Conservation (phyloP, 2,888 invertebrate species). For the Sisyra terminalis region DNA sequence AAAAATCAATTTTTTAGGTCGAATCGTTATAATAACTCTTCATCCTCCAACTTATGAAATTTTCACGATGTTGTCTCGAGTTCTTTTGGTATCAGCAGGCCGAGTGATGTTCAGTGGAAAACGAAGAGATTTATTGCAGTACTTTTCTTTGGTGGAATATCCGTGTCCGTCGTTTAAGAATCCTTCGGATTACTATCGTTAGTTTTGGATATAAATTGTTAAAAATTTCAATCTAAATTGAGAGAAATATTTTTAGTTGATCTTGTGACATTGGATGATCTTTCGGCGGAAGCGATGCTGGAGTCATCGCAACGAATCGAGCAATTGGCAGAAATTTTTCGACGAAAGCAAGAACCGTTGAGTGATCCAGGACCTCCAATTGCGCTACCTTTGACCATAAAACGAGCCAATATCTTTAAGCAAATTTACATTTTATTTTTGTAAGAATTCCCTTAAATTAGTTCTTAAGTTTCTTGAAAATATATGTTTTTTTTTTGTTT, state of each 20-base stretch:
- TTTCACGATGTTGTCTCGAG: slow-evolving; percentile 79
- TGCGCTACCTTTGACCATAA: slow-evolving; percentile 47
- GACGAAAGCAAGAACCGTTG: slow-evolving; percentile 44
- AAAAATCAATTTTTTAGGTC: slow-evolving; percentile 30
- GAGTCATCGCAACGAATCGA: slow-evolving; percentile 90
- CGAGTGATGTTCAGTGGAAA: slow-evolving; percentile 83
- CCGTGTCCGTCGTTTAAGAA: slow-evolving; percentile 94
- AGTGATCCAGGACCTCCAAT: slow-evolving; percentile 66
- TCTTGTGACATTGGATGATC: slow-evolving; percentile 80
- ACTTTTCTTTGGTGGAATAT: slow-evolving; percentile 75
- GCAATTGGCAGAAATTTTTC: slow-evolving; percentile 69
- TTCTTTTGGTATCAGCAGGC: slow-evolving; percentile 76
- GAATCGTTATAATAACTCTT: slow-evolving; percentile 78
- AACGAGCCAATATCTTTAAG: slow-evolving; percentile 43
- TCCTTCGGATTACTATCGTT: slow-evolving; percentile 89
- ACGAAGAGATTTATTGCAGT: slow-evolving; percentile 78
- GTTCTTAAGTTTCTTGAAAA: neutral
- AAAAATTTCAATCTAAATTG: neutral
- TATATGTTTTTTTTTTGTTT: slow-evolving; percentile 15
- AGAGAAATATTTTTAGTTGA: slow-evolving; percentile 47
- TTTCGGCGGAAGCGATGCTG: slow-evolving; percentile 85
- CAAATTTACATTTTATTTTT: slow-evolving; percentile 55
- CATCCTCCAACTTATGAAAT: slow-evolving; percentile 94
- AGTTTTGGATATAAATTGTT: slow-evolving; percentile 24
- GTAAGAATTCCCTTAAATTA: slow-evolving; percentile 24